Evolutionary conservation across 2,113 vertebrate species (phyloP).

Genomic region (Vidua macroura): DNA sequence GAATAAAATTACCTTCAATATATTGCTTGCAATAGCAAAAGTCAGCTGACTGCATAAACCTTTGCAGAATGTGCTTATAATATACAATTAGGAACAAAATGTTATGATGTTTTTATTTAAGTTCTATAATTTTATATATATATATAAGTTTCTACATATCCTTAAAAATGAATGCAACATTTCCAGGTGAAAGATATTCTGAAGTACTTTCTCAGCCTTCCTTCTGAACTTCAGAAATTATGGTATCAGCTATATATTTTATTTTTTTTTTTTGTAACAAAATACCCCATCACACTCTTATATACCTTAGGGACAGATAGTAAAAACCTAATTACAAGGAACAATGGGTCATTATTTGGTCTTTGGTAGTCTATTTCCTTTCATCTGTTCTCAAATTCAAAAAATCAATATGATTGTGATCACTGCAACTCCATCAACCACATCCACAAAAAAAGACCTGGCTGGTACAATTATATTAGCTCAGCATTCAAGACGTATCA

Average conservation of each 20-base stretch:
- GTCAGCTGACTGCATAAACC: neutral
- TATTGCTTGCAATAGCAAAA: neutral
- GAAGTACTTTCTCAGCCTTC: neutral
- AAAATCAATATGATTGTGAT: neutral
- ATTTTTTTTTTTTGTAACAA: neutral
- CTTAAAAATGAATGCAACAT: neutral
- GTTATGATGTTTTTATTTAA: neutral
- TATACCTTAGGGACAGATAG: neutral
- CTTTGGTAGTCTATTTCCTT: neutral
- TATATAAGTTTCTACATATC: neutral
- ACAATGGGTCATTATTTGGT: neutral
- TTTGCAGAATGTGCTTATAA: neutral
- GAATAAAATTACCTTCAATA: neutral
- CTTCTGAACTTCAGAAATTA: neutral
- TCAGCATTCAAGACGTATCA: neutral
- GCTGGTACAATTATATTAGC: neutral
- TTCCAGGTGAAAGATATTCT: neutral
- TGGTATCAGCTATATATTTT: neutral
- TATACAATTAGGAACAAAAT: neutral
- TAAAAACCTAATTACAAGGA: conserved; percentile 19
- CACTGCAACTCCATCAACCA: neutral
- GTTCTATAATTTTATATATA: neutral
- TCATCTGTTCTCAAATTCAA: neutral
- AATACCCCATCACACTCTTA: neutral
- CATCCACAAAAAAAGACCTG: neutral